Base-by-base conservation (phyloP, 1,140 invertebrate genomes). In the Aphelinus certus region DNA sequence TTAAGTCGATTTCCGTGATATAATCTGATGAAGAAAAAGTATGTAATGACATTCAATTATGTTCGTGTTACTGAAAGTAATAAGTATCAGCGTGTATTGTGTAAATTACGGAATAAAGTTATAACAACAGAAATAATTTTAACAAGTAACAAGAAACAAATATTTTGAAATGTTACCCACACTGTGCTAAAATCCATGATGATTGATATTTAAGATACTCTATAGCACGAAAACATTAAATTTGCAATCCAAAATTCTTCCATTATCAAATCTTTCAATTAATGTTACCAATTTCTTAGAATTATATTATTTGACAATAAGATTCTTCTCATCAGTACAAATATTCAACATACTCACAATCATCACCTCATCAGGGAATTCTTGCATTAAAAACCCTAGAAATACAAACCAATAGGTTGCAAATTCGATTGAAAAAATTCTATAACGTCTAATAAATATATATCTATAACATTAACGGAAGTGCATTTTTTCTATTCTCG, bases 401-500 rank as follows among this genome's bases (percentile, higher is more conserved):
- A 26, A 26, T 26, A 26, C 26, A 26, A 26, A 26, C 26, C 26
- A 26, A 26, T 26, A 26, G 26, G 62, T 70, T n/a, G 45, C 68
- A 69, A 69, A 69, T 58, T 69, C 43, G 60, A 69, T 58, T 5
- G 9, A 46, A 67, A 49, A 57, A 56, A 46, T 69, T 7, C 56
- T 26, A 7, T 6, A 60, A 70, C 7, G 49, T 42, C 43, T 61
- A 58, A 49, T 49, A 64, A 55, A 63, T 71, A 57, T 63, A 7
- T 62, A 47, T 71, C 10, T 48, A 57, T 63, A 73, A 66, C 26
- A 60, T 66, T 66, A 67, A 66, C 55, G 51, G 66, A 73, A 67
- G 63, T 67, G 49, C 51, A 43, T 4, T 26, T 57, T 6, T 26
- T 55, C 49, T 2, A 2, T 42, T 68, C 26, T 26, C 26, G 26